Conservation (phyloP, 2,888 invertebrate genomes). For the Lathronympha strigana region DNA sequence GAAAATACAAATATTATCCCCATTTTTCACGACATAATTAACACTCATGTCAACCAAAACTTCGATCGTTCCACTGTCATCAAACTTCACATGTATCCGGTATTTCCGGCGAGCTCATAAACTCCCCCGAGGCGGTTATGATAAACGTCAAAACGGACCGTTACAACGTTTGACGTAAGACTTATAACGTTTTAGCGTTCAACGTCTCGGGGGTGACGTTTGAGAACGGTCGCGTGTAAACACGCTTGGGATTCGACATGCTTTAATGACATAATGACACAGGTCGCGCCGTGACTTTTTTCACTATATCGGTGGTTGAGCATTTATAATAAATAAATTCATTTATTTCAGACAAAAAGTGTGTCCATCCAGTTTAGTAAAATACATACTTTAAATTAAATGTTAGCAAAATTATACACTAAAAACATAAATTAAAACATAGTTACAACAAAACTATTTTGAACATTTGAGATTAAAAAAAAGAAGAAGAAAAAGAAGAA, state of each 20-base stretch:
- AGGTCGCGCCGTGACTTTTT: too few relatives aligned
- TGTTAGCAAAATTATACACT: too few relatives aligned
- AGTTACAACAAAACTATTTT: too few relatives aligned
- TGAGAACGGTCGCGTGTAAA: conserved; percentile 13
- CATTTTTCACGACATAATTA: neutral
- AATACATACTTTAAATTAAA: too few relatives aligned
- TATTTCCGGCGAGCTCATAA: conserved; percentile 27
- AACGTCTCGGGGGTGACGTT: conserved; percentile 15
- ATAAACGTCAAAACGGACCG: conserved; percentile 31
- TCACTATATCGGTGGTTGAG: too few relatives aligned
- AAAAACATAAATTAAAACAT: too few relatives aligned
- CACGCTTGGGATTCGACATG: neutral
- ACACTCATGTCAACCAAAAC: neutral
- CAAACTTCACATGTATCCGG: conserved; percentile 13
- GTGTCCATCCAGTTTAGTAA: too few relatives aligned
- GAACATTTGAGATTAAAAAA: too few relatives aligned
- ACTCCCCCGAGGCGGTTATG: conserved; percentile 21
- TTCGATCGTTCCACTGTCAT: conserved; percentile 20
- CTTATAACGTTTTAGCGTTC: conserved; percentile 26
- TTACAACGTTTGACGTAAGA: conserved; percentile 24
- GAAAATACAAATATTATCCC: neutral
- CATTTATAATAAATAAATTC: too few relatives aligned
- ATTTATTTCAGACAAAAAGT: too few relatives aligned
- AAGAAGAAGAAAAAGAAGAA: too few relatives aligned
- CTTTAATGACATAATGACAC: neutral